Evolutionary conservation across 2,888 invertebrate species (phyloP).

Genomic region (Melipona bicolor): DNA sequence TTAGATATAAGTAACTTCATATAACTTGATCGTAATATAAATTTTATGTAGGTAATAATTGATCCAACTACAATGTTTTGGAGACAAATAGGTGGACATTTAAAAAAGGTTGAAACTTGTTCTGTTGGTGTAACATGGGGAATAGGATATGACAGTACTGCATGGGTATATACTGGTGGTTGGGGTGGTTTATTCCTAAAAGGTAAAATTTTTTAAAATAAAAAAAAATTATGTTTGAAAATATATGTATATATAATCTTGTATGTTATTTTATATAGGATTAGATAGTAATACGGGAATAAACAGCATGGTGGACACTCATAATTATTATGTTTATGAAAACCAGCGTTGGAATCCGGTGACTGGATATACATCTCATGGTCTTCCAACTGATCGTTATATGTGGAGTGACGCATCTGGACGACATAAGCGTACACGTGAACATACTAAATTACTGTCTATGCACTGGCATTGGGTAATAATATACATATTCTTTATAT

Average conservation of each 20-base stretch:
- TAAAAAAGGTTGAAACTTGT: conserved; percentile 91
- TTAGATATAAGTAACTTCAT: neutral
- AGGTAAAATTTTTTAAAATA: conserved; percentile 83
- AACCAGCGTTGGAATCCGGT: conserved; percentile 98
- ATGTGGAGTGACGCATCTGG: conserved; percentile 97
- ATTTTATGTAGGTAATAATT: conserved; percentile 87
- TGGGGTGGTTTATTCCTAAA: conserved; percentile 94
- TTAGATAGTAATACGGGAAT: conserved; percentile 87
- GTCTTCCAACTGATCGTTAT: conserved; percentile 93
- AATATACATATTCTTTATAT: neutral
- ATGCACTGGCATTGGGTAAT: conserved; percentile 95
- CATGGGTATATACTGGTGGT: conserved; percentile 95
- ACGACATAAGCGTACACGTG: conserved; percentile 92
- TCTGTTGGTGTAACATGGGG: conserved; percentile 95
- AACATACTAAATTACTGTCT: conserved; percentile 93
- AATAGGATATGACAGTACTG: conserved; percentile 93
- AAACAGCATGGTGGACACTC: conserved; percentile 92
- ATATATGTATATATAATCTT: neutral
- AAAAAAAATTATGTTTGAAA: neutral
- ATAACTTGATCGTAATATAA: conserved; percentile 85
- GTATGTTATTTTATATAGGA: conserved; percentile 76
- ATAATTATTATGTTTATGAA: conserved; percentile 95
- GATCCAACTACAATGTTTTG: conserved; percentile 92
- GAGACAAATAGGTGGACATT: conserved; percentile 95
- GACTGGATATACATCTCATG: conserved; percentile 94